These are phyloP conservation scores for Margaritifera margaritifera DNA, from an alignment of 2,888 invertebrate species.

Conservation along the genomic window DNA sequence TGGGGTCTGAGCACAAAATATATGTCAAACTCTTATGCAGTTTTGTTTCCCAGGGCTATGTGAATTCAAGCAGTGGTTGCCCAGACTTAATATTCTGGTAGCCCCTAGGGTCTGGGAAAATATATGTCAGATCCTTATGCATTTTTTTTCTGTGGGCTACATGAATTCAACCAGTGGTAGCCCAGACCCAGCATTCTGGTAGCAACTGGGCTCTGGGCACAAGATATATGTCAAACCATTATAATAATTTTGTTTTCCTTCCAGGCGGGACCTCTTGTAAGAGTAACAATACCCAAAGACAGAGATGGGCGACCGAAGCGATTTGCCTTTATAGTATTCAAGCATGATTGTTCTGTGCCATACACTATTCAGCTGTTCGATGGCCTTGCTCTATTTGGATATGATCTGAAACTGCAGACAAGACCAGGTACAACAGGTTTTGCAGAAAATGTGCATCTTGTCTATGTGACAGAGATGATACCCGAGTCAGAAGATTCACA, in stretches of 20 bases:
- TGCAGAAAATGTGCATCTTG: too few relatives aligned
- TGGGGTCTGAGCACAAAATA: background rate
- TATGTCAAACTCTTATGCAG: background rate
- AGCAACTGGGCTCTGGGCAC: background rate
- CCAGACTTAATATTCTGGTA: too few relatives aligned
- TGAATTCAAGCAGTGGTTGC: too few relatives aligned
- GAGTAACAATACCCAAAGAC: conserved; percentile 83
- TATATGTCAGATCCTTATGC: too few relatives aligned
- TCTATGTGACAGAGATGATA: too few relatives aligned
- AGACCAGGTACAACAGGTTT: conserved; percentile 28
- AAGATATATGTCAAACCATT: background rate
- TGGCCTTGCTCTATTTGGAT: conserved; percentile 81
- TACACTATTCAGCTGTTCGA: conserved; percentile 84
- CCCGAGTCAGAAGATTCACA: too few relatives aligned
- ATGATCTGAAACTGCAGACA: conserved; percentile 33
- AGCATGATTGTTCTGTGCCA: conserved; percentile 83
- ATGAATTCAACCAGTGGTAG: too few relatives aligned
- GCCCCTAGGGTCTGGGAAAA: too few relatives aligned
- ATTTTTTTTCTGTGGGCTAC: too few relatives aligned
- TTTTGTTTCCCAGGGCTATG: too few relatives aligned
- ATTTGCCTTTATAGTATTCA: conserved; percentile 86
- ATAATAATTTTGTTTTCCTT: too few relatives aligned
- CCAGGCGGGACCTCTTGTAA: conserved; percentile 86
- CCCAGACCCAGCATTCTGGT: background rate
- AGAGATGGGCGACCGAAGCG: conserved; percentile 80